Evolutionary conservation across 2,797 vertebrate species (phyloP), one percentile per base, ranked within the genome.

Genomic region (Mionectes olivaceus): DNA sequence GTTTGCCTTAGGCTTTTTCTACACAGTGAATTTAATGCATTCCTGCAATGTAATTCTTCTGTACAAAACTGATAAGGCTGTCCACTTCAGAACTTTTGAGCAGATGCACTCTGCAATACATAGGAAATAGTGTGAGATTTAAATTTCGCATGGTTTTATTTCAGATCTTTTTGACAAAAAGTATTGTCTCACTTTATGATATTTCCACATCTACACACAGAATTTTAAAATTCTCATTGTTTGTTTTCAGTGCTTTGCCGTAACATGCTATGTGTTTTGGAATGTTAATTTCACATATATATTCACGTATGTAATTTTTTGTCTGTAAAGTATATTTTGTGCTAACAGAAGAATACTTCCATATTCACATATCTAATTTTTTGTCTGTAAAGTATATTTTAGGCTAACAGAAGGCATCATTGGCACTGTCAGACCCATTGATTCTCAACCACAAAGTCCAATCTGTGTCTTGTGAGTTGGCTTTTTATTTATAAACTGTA

Each of bases 11-110:
- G 68, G 77, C 63, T 93, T 96, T 92, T 95, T 59, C 23, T 84
- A 33, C 37, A 68, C 85, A 69, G 57, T 85, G 76, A 92, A 88
- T 90, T 96, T 84, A 94, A 95, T 89, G 33, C 23, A 65, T 87
- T 95, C 46, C 69, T 95, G 33, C 76, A 91, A 15, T 93, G 59
- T 86, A 67, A 82, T 91, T 96, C 56, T 92, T 79, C 91, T 96
- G 83, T 61, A 89, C 35, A 87, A 90, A 91, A 96, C 80, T 91
- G 83, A 44, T 95, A 95, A 94, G 90, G 65, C 59, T 19, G 23
- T 83, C 73, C 87, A 84, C 77, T 96, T 95, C 80, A 93, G 57
- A 94, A 93, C n/a, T 86, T 80, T 69, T 50, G 41, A 90, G 32
- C 68, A 83, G 46, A 56, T 87, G 33, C 35, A 70, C 33, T 92